Percentiles rank a stretch among this genome's conserved stretches.
Conservation (phyloP, 2,113 vertebrate genomes). For the Ailurus styani region DNA sequence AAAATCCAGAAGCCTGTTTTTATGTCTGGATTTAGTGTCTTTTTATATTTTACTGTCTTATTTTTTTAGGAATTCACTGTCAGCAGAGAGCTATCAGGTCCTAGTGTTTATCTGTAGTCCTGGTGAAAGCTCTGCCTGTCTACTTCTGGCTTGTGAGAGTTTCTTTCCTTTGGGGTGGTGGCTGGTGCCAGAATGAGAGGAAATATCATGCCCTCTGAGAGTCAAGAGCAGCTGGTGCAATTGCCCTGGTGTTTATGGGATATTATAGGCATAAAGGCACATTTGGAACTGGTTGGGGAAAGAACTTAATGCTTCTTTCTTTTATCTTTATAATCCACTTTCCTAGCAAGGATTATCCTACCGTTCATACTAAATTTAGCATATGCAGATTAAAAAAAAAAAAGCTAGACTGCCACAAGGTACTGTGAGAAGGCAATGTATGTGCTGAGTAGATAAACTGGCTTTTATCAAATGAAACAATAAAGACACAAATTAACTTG, state of each 20-base stretch:
- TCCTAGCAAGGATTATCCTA: slow-evolving; percentile 79
- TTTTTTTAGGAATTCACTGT: slow-evolving; percentile 68
- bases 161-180: slow-evolving; percentile 76
- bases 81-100: slow-evolving; percentile 66
- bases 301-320: slow-evolving; percentile 80
- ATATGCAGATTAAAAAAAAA: slow-evolving; percentile 67
- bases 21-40: slow-evolving; percentile 43
- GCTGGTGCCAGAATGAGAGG: slow-evolving; percentile 79
- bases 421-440: slow-evolving; percentile 61
- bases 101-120: slow-evolving; percentile 50
- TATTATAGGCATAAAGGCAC: slow-evolving; percentile 80
- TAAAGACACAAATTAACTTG: slow-evolving; percentile 74
- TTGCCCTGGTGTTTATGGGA: slow-evolving; percentile 81
- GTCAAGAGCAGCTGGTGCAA: slow-evolving; percentile 81
- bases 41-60: slow-evolving; percentile 63
- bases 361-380: slow-evolving; percentile 82
- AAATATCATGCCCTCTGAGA: slow-evolving; percentile 79
- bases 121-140: slow-evolving; percentile 56
- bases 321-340: slow-evolving; percentile 82
- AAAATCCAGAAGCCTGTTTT: slow-evolving; percentile 62
- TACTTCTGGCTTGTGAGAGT: slow-evolving; percentile 70
- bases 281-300: slow-evolving; percentile 81
- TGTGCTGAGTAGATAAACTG: slow-evolving; percentile 67
- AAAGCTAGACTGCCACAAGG: slow-evolving; percentile 69
- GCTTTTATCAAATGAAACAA: slow-evolving; percentile 74